These are phyloP conservation scores for Brotula barbata DNA, from an alignment of 2,797 vertebrate species.

Conservation along the genomic window DNA sequence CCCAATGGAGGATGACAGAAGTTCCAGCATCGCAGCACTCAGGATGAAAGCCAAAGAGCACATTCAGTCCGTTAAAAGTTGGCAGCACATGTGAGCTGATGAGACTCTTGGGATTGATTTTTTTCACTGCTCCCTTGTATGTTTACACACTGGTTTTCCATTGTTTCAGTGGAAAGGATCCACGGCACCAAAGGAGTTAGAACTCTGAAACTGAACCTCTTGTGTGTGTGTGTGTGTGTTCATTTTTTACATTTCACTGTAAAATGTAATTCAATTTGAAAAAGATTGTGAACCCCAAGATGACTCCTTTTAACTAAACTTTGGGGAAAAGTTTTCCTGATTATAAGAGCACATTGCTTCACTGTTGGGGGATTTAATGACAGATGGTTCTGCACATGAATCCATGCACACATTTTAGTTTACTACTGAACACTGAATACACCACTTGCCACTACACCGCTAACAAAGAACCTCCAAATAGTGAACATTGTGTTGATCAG, in stretches of 20 bases:
- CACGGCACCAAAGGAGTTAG: conserved; percentile 42
- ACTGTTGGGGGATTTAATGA: conserved; percentile 1
- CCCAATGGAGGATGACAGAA: conserved; percentile 87
- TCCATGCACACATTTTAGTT: too few relatives aligned
- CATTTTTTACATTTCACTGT: conserved; percentile 6
- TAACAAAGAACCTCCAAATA: background rate
- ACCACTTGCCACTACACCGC: too few relatives aligned
- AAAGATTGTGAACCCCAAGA: conserved; percentile 1
- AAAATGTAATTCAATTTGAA: conserved; percentile 26
- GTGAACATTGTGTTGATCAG: conserved; percentile 14
- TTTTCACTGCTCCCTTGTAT: conserved; percentile 43
- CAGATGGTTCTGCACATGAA: conserved; percentile 11
- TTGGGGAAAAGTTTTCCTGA: background rate
- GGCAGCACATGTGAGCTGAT: conserved; percentile 87
- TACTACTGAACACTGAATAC: background rate
- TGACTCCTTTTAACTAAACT: conserved; percentile 2
- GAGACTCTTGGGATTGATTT: conserved; percentile 19
- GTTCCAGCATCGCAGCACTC: conserved; percentile 89
- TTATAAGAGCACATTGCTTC: background rate
- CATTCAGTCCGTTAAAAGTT: conserved; percentile 92
- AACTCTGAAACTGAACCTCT: conserved; percentile 18
- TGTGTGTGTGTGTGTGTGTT: background rate
- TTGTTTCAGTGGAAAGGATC: conserved; percentile 12
- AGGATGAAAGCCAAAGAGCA: conserved; percentile 96
- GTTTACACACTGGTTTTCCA: conserved; percentile 63